Conservation (phyloP, 2,888 invertebrate genomes). For the Drosophila parthenogenetica region DNA sequence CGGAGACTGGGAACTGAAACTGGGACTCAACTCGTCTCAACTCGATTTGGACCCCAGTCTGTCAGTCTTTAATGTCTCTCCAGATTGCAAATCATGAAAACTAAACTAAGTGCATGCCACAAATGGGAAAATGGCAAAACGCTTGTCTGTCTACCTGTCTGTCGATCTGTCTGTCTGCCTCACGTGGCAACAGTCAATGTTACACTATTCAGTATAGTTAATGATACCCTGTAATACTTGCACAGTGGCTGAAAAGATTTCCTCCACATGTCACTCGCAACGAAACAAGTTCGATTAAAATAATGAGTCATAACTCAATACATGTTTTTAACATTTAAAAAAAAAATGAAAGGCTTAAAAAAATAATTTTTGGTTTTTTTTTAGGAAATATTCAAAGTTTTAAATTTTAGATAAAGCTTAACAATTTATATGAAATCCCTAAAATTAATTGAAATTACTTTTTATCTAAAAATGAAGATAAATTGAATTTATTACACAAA, state of each 20-base stretch:
- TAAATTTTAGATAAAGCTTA: too few relatives aligned
- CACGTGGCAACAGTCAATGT: conserved; percentile 31
- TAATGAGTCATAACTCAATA: background rate
- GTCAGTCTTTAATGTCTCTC: conserved; percentile 8
- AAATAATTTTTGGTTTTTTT: too few relatives aligned
- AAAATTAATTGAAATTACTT: too few relatives aligned
- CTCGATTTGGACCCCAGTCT: background rate
- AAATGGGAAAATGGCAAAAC: background rate
- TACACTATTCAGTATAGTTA: conserved; percentile 2
- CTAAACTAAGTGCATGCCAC: conserved; percentile 13
- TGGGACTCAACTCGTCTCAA: background rate
- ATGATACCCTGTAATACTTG: conserved; percentile 1
- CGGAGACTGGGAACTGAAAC: too few relatives aligned
- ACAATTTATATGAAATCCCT: too few relatives aligned
- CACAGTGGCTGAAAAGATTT: background rate
- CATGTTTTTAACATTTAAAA: too few relatives aligned
- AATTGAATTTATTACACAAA: too few relatives aligned
- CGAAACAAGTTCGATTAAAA: background rate
- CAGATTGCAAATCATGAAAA: conserved; percentile 28
- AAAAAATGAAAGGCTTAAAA: too few relatives aligned
- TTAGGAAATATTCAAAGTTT: too few relatives aligned
- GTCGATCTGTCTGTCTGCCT: background rate
- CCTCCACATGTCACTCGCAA: background rate
- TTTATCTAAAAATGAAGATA: too few relatives aligned
- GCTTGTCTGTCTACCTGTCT: background rate